Evolutionary conservation across 2,113 vertebrate genomes (phyloP), one percentile per base, ranked within the genome.

Genomic region (Brachyistius frenatus): DNA sequence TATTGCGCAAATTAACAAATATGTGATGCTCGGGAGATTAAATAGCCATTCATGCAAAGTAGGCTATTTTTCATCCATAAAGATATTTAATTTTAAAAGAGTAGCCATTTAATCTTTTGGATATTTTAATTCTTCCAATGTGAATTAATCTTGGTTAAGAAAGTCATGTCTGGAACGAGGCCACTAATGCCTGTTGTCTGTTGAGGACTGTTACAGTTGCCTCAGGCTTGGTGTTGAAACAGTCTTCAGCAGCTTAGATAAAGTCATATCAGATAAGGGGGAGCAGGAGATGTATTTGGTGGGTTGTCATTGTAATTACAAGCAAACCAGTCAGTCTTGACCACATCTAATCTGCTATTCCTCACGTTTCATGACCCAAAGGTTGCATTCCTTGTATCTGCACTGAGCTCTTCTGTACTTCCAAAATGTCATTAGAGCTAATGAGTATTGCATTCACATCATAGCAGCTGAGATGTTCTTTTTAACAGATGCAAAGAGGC

Each of bases 271-370:
- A 87, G 90, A 91, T 91, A 86, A 89, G 70, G 53, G 11, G 36
- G 73, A 72, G 75, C 75, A 67, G 71, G 60, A 81, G 75, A 84
- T 88, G 69, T 41, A 76, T 84, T 80, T 76, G 79, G 73, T 73
- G 84, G 78, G 58, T 80, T 83, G 83, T 88, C 66, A 78, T 79
- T 88, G 84, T 81, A 88, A 88, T 83, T 83, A 87, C 73, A 80
- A 76, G 57, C 73, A 87, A 91, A 95, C 83, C 54, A 46, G 82
- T 93, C 93, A 85, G 72, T 83, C 89, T 83, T 79, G 81, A 91
- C 79, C 72, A 50, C 81, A 77, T 93, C 81, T 93, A 88, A 92
- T 95, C 86, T 92, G 86, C 68, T 44, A 54, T 76, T 50, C 69
- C 60, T 71, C 55, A 37, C 85, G 76, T 84, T 90, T 81, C 58